Conservation (phyloP, 2,888 invertebrate species). For the Subacronicta megacephala region DNA sequence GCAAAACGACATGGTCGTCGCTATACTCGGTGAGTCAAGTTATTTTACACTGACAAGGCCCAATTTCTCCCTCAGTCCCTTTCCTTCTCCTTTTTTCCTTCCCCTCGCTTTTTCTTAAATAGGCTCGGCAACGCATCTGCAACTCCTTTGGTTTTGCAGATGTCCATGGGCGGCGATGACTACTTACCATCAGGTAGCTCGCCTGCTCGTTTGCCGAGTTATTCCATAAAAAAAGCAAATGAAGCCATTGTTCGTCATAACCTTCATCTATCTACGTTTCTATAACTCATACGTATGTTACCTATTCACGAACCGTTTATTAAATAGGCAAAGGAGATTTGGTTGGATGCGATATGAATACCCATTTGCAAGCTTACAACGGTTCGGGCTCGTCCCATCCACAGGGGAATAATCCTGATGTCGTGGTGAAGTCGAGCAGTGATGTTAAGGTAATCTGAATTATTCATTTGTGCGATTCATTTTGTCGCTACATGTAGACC, state of each 20-base stretch:
- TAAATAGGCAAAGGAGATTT: slow-evolving; percentile 97
- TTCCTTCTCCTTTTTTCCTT: too few relatives aligned
- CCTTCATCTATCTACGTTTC: not conserved
- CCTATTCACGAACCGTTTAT: slow-evolving; percentile 55
- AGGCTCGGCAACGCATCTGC: too few relatives aligned
- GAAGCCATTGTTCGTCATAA: slow-evolving; percentile 24
- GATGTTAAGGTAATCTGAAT: slow-evolving; percentile 93
- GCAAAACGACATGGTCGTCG: slow-evolving; percentile 98
- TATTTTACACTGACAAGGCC: slow-evolving; percentile 16
- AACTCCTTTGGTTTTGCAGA: too few relatives aligned
- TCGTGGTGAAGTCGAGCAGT: slow-evolving; percentile 97
- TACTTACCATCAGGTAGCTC: too few relatives aligned
- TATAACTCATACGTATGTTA: slow-evolving; percentile 7
- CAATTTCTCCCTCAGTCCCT: too few relatives aligned
- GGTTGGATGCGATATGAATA: slow-evolving; percentile 97
- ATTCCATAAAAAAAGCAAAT: too few relatives aligned
- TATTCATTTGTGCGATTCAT: slow-evolving; percentile 27
- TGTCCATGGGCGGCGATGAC: too few relatives aligned
- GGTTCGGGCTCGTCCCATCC: slow-evolving; percentile 87
- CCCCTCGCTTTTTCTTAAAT: too few relatives aligned
- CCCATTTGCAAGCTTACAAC: slow-evolving; percentile 92
- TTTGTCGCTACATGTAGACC: not conserved
- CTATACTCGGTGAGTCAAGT: slow-evolving; percentile 96
- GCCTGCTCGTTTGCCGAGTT: too few relatives aligned
- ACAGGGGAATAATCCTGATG: slow-evolving; percentile 91